Percentiles rank a stretch among this genome's conserved stretches.
Evolutionary conservation across 2,113 vertebrate genomes (phyloP).

Genomic region (Oophaga pumilio): DNA sequence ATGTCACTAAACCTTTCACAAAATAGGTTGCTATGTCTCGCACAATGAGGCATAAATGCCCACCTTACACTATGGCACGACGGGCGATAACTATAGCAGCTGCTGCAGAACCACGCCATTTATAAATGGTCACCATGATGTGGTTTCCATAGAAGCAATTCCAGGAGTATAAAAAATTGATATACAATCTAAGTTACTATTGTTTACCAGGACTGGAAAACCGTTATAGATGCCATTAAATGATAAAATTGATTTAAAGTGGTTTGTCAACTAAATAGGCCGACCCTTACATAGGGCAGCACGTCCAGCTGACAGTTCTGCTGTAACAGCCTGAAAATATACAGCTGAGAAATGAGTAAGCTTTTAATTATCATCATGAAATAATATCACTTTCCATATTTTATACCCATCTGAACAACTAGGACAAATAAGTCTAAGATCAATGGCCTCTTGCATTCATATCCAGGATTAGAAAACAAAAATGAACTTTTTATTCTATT

Average conservation of each 20-base stretch:
- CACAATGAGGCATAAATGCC: no score
- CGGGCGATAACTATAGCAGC: not conserved
- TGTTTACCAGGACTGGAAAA: not conserved
- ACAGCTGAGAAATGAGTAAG: not conserved
- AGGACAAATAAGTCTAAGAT: not conserved
- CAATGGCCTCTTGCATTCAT: not conserved
- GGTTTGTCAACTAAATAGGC: not conserved
- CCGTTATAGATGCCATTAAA: not conserved
- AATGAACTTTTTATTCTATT: no score
- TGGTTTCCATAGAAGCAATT: constrained; percentile 3
- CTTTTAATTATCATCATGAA: not conserved
- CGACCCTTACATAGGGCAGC: no score
- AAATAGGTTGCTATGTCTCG: no score
- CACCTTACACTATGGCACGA: not conserved
- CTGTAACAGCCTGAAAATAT: not conserved
- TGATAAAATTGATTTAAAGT: not conserved
- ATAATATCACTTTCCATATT: not conserved
- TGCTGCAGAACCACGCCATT: not conserved
- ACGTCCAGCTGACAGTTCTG: no score
- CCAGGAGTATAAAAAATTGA: not conserved
- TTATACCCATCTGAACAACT: not conserved
- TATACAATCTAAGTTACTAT: not conserved
- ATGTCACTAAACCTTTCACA: no score
- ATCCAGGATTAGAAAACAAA: no score
- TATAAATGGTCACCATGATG: not conserved